phyloP scores from a whole-genome alignment of 2,888 invertebrate genomes.

The Diaphora mendica region DNA sequence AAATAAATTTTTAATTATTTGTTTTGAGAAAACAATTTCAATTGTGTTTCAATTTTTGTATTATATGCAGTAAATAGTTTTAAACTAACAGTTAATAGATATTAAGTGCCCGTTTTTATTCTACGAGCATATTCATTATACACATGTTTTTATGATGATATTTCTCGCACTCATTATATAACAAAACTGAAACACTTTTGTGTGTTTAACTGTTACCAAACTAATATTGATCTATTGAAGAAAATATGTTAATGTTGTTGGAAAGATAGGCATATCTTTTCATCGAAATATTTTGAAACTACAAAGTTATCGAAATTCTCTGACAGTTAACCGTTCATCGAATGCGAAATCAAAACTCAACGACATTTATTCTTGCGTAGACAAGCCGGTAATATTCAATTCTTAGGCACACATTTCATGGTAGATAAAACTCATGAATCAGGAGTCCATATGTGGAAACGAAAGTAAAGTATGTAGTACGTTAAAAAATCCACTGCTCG shows the following conservation, averaged over 20 bases:
- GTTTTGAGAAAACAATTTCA: not conserved
- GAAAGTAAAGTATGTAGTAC: conserved; percentile 71
- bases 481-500: conserved; percentile 77
- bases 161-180: not conserved
- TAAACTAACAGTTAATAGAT: not conserved
- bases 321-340: conserved; percentile 2
- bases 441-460: conserved; percentile 80
- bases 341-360: conserved; percentile 57
- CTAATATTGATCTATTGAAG: not conserved
- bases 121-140: not conserved
- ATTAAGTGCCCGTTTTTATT: no score
- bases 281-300: not conserved
- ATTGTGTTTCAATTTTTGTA: no score
- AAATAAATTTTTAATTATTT: conserved; percentile 27
- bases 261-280: not conserved
- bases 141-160: not conserved
- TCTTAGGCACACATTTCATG: conserved; percentile 81
- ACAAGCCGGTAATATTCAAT: conserved; percentile 80
- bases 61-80: not conserved
- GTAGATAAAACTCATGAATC: conserved; percentile 86
- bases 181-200: not conserved
- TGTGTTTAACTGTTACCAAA: not conserved
- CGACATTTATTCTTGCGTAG: conserved; percentile 69
- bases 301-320: not conserved
- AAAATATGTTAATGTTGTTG: not conserved